phyloP scores from a whole-genome alignment of 2,797 vertebrate genomes.

The Gymnothorax javanicus region DNA sequence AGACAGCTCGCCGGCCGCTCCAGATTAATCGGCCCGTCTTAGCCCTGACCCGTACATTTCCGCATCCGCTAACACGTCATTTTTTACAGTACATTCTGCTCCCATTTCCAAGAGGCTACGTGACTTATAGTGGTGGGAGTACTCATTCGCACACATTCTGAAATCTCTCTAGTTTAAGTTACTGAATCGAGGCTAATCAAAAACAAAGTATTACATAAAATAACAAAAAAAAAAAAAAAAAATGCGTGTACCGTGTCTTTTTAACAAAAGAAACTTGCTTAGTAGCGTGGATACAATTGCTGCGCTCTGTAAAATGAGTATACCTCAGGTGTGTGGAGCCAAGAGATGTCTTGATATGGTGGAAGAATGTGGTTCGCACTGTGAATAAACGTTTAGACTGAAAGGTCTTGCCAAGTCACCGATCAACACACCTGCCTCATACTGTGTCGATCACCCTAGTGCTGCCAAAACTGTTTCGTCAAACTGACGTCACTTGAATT shows the following conservation, averaged over 20 bases:
- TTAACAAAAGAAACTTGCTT: neutral
- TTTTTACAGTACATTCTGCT: neutral
- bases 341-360: too few species aligned
- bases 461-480: too few species aligned
- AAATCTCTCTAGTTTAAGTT: neutral
- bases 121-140: neutral
- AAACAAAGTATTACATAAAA: neutral
- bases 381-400: too few species aligned
- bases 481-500: too few species aligned
- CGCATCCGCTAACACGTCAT: slow-evolving; percentile 17
- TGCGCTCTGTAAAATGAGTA: too few species aligned
- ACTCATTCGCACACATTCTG: neutral
- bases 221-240: neutral
- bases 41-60: neutral
- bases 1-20: neutral
- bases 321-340: too few species aligned
- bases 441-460: too few species aligned
- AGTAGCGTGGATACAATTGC: too few species aligned
- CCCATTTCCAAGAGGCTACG: neutral
- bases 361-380: too few species aligned
- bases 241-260: neutral
- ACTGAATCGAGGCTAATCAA: neutral
- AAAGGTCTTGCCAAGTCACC: too few species aligned
- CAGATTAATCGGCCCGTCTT: neutral
- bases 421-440: too few species aligned